Percentiles rank a stretch among this genome's conserved stretches.
Evolutionary conservation across 2,113 vertebrate genomes (phyloP).

Genomic region (Ursus arctos): DNA sequence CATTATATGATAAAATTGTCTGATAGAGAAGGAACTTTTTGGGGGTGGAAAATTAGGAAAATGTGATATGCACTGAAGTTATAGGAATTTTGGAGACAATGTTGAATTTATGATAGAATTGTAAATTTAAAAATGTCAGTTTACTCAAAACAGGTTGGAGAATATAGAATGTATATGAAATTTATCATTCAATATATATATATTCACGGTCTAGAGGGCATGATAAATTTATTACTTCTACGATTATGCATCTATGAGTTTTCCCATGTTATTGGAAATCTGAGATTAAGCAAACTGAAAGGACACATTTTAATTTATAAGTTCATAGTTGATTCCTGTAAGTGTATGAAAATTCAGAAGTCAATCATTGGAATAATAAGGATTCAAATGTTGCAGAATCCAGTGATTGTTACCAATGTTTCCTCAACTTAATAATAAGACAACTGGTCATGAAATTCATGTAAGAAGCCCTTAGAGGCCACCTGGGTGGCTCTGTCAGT

Average conservation of each 20-base stretch:
- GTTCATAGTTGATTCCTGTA: background rate
- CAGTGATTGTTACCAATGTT: background rate
- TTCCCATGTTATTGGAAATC: background rate
- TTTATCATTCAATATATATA: background rate
- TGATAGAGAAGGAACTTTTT: background rate
- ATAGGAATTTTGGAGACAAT: conserved; percentile 10
- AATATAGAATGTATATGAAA: background rate
- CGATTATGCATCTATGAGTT: background rate
- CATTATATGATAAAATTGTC: background rate
- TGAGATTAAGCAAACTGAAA: conserved; percentile 1
- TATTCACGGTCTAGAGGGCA: background rate
- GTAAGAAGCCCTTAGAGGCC: background rate
- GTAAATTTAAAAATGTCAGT: background rate
- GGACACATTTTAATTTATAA: background rate
- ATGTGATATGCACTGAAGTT: background rate
- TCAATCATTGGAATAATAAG: background rate
- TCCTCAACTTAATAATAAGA: conserved; percentile 16
- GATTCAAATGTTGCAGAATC: background rate
- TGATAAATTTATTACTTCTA: background rate
- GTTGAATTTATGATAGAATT: background rate
- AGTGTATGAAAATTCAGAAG: conserved; percentile 27
- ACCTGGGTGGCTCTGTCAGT: background rate
- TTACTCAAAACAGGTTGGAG: background rate
- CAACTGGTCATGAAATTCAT: conserved; percentile 15
- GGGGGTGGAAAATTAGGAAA: background rate